Base-by-base conservation (phyloP, 2,113 vertebrate species). In the Ailurus styani region DNA sequence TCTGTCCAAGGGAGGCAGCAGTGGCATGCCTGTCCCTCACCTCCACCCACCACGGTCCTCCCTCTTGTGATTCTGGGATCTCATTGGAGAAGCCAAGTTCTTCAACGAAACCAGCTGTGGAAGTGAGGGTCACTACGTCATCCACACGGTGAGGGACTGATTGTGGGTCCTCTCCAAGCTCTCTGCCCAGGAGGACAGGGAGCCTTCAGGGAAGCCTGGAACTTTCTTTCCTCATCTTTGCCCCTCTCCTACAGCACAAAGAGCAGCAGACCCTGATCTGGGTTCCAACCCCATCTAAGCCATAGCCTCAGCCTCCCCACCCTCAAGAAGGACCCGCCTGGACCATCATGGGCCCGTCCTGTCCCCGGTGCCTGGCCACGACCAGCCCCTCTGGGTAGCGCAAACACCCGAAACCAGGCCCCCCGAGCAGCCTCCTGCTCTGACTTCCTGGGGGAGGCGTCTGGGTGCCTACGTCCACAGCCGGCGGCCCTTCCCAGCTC, bases 261-360 rank as follows among this genome's bases (percentile, higher is more conserved):
- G 37, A 29, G 4, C 72, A 91, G 27, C 5, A 57, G 75, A 21
- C 13, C 23, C 29, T 25, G 52, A 40, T 27, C n/a, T 50, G 11
- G 25, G 31, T 10, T 47, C 37, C 34, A 11, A 31, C 9, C 11
- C 40, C 25, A 31, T 37, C 14, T 27, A 37, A 50, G n/a, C 45
- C 23, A 8, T 29, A 70, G 18, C 12, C 57, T 96, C 18, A 8
- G 66, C 12, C 40, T 97, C 18, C 40, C 70, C 3, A 34, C 8
- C n/a, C 47, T 18, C 27, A 6, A 72, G 5, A 12, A n/a, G 70
- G 12, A 70, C 20, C 29, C 0, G 0, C 11, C 40, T 25, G 29
- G 55, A 68, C 52, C 10, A 4, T 34, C 34, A 11, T 1, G 34
- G 25, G 29, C 29, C 29, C 14, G 0, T 15, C 29, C 62, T 29